These are phyloP conservation scores for Cerceris ruficornis DNA, from an alignment of 2,888 invertebrate species.

Conservation along the genomic window DNA sequence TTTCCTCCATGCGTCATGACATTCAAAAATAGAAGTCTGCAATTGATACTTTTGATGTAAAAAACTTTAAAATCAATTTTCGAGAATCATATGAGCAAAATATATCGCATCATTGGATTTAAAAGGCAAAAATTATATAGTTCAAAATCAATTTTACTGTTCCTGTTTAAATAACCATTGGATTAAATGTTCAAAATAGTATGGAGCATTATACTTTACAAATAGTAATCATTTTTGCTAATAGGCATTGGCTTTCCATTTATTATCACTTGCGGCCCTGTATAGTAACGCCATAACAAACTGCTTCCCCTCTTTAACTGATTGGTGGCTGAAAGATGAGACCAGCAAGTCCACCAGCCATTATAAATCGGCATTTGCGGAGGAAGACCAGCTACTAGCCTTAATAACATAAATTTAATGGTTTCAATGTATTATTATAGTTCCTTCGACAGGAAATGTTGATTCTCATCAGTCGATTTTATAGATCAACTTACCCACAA, in stretches of 20 bases:
- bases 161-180: slow-evolving; percentile 34
- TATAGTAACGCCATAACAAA: slow-evolving; percentile 89
- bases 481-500: slow-evolving; percentile 83
- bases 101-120: slow-evolving; percentile 21
- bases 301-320: slow-evolving; percentile 94
- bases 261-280: slow-evolving; percentile 80
- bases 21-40: not conserved
- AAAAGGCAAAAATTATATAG: slow-evolving; percentile 18
- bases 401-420: slow-evolving; percentile 70
- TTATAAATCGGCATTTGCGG: slow-evolving; percentile 92
- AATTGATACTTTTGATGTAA: not conserved
- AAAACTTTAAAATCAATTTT: slow-evolving; percentile 17
- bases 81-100: slow-evolving; percentile 27
- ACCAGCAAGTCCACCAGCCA: slow-evolving; percentile 93
- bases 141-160: slow-evolving; percentile 36
- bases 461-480: slow-evolving; percentile 13
- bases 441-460: not conserved
- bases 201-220: slow-evolving; percentile 30
- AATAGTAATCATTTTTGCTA: slow-evolving; percentile 45
- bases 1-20: not conserved
- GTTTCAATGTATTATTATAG: not conserved
- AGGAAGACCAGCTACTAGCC: slow-evolving; percentile 91
- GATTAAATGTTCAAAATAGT: slow-evolving; percentile 2
- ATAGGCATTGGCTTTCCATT: slow-evolving; percentile 73
- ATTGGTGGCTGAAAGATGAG: slow-evolving; percentile 88